Base-by-base conservation (phyloP, 2,888 invertebrate genomes). In the Drosophila rellima region DNA sequence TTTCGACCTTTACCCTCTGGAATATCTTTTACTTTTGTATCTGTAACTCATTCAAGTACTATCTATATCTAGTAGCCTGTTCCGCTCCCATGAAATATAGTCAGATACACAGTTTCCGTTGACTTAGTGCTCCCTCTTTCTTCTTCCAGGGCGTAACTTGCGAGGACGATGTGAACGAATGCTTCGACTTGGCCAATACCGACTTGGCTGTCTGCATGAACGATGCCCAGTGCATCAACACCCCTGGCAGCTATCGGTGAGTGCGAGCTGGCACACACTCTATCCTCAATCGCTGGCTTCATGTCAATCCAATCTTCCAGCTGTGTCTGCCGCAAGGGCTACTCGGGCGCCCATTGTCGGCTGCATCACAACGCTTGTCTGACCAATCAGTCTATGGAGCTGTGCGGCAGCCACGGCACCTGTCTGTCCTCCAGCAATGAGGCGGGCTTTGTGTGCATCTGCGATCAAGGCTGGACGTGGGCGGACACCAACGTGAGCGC, bases 381-480 rank as follows among this genome's bases (percentile, higher is more conserved):
- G 3, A 93, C 93, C 3, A 95, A 95, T 7, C 94, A 94, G 13
- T 94, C 95, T 6, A 93, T 93, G 50, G 97, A 96, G 90, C 94
- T 98, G 68, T 99, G 98, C 92, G 98, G 98, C 92, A 98, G 96
- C 0, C 95, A 98, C 88, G 98, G 98, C 7, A 95, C 95, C 6
- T 98, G 98, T 90, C 91, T 98, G n/a, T 94, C 95, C 7, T 94
- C 95, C 61, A 93, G 93, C 20, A 93, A 94, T 33, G 93, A 94
- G 0, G 91, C 93, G 2, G 96, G 97, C 1, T 96, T 95, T 78
- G 95, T 94, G 55, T 97, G 97, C 86, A 93, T 97, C 70, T 97
- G 97, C 88, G 94, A 97, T 78, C 95, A 96, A 94, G 99, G 99
- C 7, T 99, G 98, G 98, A 96, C 95, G 57, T 84, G 97, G 97